These are phyloP conservation scores for Temnothorax curvispinosus DNA, from an alignment of 1,140 invertebrate species.

Conservation along the genomic window DNA sequence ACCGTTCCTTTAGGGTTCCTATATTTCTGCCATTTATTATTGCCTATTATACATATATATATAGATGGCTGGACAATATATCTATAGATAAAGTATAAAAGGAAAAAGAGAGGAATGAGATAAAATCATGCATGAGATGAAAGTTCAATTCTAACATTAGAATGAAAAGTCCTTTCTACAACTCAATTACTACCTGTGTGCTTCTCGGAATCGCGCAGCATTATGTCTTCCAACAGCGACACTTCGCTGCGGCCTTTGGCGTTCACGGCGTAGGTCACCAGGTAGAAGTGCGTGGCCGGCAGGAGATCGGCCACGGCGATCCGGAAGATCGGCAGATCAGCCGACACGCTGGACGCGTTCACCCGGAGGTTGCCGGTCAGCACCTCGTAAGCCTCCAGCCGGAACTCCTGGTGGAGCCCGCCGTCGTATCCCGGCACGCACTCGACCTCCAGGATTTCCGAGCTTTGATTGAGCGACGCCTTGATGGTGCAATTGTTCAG, in stretches of 20 bases:
- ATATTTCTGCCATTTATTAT: too few species aligned
- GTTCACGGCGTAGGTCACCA: slow-evolving; percentile 94
- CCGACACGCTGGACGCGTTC: slow-evolving; percentile 87
- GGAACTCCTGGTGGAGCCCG: slow-evolving; percentile 93
- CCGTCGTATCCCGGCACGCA: slow-evolving; percentile 94
- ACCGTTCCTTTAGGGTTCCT: neutral
- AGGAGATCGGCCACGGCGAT: slow-evolving; percentile 89
- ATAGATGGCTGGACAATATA: neutral
- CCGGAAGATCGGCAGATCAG: slow-evolving; percentile 89
- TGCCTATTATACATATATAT: too few species aligned
- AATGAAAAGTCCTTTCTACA: neutral
- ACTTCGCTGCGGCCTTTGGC: slow-evolving; percentile 94
- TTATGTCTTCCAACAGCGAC: slow-evolving; percentile 93
- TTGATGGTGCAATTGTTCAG: slow-evolving; percentile 94
- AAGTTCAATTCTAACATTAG: neutral
- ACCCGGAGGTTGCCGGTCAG: slow-evolving; percentile 89
- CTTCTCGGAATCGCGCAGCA: slow-evolving; percentile 94
- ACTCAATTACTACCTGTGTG: slow-evolving; percentile 91
- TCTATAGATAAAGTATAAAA: neutral
- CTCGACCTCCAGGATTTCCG: slow-evolving; percentile 90
- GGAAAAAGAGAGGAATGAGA: too few species aligned
- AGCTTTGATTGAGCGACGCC: slow-evolving; percentile 89
- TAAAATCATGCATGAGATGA: neutral
- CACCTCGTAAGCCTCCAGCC: slow-evolving; percentile 92
- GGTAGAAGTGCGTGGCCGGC: slow-evolving; percentile 86